Base-by-base conservation (phyloP, 2,888 invertebrate species). In the Temnothorax unifasciatus region DNA sequence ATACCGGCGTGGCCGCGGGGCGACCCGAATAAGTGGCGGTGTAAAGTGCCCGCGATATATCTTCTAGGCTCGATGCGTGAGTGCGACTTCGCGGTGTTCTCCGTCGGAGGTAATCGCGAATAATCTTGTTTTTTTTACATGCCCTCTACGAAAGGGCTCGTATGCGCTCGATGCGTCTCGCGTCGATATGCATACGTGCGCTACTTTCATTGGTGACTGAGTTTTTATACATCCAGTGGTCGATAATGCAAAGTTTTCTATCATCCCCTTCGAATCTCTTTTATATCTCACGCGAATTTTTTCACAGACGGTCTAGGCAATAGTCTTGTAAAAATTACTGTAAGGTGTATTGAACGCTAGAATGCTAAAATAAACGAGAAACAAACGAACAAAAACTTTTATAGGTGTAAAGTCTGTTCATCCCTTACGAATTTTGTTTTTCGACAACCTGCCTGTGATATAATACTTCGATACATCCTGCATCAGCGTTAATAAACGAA, bases 21-120 rank as follows among this genome's bases (percentile, higher is more conserved):
- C 82, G 87, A 85, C 86, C 87, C 79, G 87, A 86, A 87, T 85
- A 76, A 86, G 85, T 71, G 82, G 74, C 73, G 82, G 84, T 66
- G 87, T 84, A 84, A 87, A 86, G 85, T 85, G 84, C 74, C 73
- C 83, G 47, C 82, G 87, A 89, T 89, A 87, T 89, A 91, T 91
- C 83, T 86, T 84, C 61, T 69, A 61, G 69, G 44, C 66, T 59
- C 59, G 71, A 77, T 81, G 84, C 69, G 71, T 75, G 64, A 34
- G 71, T 77, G 34, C 5, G 76, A 69, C 69, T 71, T 54, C 64
- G 82, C 61, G 85, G 61, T 59, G 59, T 74, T 85, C 64, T 61
- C 66, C 64, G 59, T 50, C 79, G 59, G 61, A 69, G 75, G 83
- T 89, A 85, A 90, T 88, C 87, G 83, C 77, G 52, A 63, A 63